phyloP scores from a whole-genome alignment of 2,888 invertebrate genomes.

The Subacronicta megacephala region DNA sequence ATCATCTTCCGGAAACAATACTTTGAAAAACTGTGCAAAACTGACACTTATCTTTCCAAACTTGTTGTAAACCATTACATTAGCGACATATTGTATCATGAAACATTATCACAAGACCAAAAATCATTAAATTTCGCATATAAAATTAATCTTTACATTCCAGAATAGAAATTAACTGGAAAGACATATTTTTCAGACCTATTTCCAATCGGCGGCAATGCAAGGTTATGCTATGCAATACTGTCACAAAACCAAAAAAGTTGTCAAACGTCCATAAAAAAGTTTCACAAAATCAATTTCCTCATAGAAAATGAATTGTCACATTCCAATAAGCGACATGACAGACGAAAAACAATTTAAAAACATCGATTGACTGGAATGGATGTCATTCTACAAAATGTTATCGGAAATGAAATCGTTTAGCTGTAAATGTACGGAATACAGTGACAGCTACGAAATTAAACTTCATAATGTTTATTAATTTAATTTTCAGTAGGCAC shows the following conservation, averaged over 20 bases:
- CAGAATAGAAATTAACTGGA: too few species aligned
- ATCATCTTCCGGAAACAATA: too few species aligned
- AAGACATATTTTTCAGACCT: too few species aligned
- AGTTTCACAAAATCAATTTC: conserved; percentile 45
- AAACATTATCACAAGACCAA: not conserved
- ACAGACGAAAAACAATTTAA: conserved; percentile 54
- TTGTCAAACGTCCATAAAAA: not conserved
- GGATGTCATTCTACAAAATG: conserved; percentile 57
- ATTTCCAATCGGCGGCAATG: too few species aligned
- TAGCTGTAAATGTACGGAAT: conserved; percentile 59
- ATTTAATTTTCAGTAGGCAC: conserved; percentile 15
- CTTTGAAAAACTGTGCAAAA: too few species aligned
- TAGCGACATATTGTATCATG: not conserved
- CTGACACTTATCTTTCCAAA: too few species aligned
- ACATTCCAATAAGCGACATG: conserved; percentile 27
- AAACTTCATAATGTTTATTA: conserved; percentile 69
- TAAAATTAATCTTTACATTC: too few species aligned
- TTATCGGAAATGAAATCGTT: conserved; percentile 74
- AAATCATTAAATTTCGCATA: not conserved
- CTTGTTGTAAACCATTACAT: too few species aligned
- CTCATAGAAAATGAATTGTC: conserved; percentile 42
- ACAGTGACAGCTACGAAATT: conserved; percentile 80
- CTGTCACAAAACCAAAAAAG: too few species aligned
- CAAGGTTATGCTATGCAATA: too few species aligned
- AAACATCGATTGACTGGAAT: conserved; percentile 63